phyloP scores from a whole-genome alignment of 2,888 invertebrate genomes.

The Drosophila prostipennis region DNA sequence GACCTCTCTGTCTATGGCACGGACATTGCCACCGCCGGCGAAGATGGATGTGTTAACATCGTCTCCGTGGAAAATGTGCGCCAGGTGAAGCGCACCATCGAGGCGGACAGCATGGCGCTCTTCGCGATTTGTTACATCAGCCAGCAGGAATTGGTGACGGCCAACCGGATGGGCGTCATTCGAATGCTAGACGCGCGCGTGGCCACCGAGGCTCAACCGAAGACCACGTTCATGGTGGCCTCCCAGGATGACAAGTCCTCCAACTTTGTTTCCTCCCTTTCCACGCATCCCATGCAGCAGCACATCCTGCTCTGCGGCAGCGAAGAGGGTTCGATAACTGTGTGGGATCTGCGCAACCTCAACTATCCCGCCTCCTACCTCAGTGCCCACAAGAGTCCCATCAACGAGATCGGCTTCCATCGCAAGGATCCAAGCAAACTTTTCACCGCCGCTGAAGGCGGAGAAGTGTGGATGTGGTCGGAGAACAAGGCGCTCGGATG shows the following conservation, averaged over 20 bases:
- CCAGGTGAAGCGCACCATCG: slow-evolving; percentile 84
- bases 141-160: slow-evolving; percentile 88
- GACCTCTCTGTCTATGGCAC: slow-evolving; percentile 90
- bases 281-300: slow-evolving; percentile 94
- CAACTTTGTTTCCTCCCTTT: slow-evolving; percentile 89
- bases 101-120: slow-evolving; percentile 92
- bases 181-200: slow-evolving; percentile 94
- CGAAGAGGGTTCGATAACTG: slow-evolving; percentile 93
- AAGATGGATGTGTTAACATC: slow-evolving; percentile 90
- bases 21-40: slow-evolving; percentile 92
- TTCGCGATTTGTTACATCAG: slow-evolving; percentile 91
- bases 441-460: slow-evolving; percentile 91
- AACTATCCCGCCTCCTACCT: slow-evolving; percentile 92
- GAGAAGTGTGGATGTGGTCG: slow-evolving; percentile 96
- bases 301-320: slow-evolving; percentile 94
- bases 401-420: slow-evolving; percentile 95
- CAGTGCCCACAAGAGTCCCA: slow-evolving; percentile 90
- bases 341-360: slow-evolving; percentile 95
- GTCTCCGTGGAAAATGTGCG: slow-evolving; percentile 85
- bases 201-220: slow-evolving; percentile 86
- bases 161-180: slow-evolving; percentile 94
- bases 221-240: slow-evolving; percentile 88
- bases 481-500: slow-evolving; percentile 86
- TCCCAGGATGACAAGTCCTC: slow-evolving; percentile 87
- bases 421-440: slow-evolving; percentile 93